Evolutionary conservation across 2,113 vertebrate species (phyloP).

Genomic region (Amphiprion percula): DNA sequence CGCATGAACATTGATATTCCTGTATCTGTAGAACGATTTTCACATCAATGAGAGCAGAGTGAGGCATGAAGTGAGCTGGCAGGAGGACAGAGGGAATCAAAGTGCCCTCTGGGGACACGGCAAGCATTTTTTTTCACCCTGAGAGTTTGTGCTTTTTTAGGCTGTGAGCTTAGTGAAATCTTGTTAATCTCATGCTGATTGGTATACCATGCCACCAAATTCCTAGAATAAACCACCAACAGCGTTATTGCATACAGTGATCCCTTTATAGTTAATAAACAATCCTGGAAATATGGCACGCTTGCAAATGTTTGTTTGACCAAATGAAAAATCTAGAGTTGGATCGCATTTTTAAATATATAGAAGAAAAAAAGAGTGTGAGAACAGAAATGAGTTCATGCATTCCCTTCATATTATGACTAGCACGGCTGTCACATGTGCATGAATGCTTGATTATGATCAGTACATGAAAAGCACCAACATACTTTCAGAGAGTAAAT

Average conservation of each 20-base stretch:
- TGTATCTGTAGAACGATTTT: conserved; percentile 62
- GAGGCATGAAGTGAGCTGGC: conserved; percentile 76
- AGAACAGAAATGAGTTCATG: neutral
- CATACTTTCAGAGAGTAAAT: neutral
- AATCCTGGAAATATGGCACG: neutral
- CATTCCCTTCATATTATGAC: neutral
- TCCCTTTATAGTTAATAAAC: neutral
- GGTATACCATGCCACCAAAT: conserved; percentile 45
- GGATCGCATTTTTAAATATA: neutral
- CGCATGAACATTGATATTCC: conserved; percentile 63
- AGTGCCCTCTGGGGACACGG: conserved; percentile 60
- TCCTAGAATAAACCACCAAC: conserved; percentile 55
- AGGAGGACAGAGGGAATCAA: conserved; percentile 71
- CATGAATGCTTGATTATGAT: neutral
- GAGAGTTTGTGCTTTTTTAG: conserved; percentile 63
- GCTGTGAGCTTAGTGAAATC: conserved; percentile 67
- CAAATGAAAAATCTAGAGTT: conserved; percentile 13
- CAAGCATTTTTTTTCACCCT: conserved; percentile 11
- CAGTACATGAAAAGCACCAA: neutral
- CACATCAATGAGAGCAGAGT: conserved; percentile 74
- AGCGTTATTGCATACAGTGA: neutral
- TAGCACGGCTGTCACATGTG: neutral
- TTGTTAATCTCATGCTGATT: conserved; percentile 68
- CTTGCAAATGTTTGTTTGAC: neutral
- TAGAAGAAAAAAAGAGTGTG: neutral